Percentiles rank a stretch among this genome's conserved stretches.
Evolutionary conservation across 2,888 invertebrate genomes (phyloP).

Genomic region (Cryptocheilus praepositus): DNA sequence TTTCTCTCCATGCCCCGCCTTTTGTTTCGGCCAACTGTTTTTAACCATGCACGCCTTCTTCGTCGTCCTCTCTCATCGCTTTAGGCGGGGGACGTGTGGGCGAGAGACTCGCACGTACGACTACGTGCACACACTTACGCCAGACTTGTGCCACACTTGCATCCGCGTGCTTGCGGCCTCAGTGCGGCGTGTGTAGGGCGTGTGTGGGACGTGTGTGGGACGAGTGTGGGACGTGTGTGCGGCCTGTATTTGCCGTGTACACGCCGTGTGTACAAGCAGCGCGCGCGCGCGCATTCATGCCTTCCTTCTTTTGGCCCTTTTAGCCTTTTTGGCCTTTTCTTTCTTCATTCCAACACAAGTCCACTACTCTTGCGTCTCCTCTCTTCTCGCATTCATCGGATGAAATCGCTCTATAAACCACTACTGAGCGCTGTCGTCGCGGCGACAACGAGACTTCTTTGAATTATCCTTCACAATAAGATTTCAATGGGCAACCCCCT

Average conservation of each 20-base stretch:
- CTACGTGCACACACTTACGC: conserved; percentile 32
- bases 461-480: conserved; percentile 67
- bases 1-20: conserved; percentile 61
- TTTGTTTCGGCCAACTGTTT: conserved; percentile 72
- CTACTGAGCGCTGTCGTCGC: conserved; percentile 48
- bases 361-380: conserved; percentile 6
- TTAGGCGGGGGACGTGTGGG: no score
- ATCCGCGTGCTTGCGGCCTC: no score
- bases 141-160: no score
- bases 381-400: conserved; percentile 4
- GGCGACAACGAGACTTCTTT: conserved; percentile 63
- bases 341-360: conserved; percentile 1
- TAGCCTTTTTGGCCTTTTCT: conserved; percentile 2
- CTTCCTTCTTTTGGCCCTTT: conserved; percentile 8
- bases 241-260: no score
- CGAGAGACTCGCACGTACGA: conserved; percentile 19
- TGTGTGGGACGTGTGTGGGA: no score
- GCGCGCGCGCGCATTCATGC: conserved; percentile 9
- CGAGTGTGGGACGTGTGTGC: no score
- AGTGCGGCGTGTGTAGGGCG: no score
- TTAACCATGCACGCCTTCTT: conserved; percentile 56
- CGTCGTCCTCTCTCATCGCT: conserved; percentile 24
- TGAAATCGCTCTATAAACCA: conserved; percentile 43
- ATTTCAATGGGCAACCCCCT: conserved; percentile 64
- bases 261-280: no score